These are phyloP conservation scores for Psephotus haematonotus DNA, from an alignment of 2,113 vertebrate species.

Conservation along the genomic window DNA sequence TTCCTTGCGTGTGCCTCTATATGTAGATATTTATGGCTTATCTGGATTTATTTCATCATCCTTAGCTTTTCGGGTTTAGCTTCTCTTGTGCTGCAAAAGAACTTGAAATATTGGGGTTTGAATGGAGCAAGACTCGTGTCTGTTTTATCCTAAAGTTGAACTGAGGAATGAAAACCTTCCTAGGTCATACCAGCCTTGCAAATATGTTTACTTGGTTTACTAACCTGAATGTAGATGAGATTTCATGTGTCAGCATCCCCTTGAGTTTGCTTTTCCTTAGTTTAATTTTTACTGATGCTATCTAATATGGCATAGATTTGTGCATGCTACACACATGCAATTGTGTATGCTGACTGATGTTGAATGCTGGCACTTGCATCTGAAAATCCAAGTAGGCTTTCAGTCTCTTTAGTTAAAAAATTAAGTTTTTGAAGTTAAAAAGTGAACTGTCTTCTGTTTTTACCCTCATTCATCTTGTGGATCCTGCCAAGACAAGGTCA, in stretches of 20 bases:
- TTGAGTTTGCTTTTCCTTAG: neutral
- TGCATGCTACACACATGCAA: neutral
- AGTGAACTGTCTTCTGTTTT: neutral
- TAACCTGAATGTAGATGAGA: neutral
- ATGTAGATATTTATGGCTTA: neutral
- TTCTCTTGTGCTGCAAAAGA: neutral
- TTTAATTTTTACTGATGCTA: neutral
- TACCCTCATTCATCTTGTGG: neutral
- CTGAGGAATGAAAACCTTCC: neutral
- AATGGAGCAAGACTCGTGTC: neutral
- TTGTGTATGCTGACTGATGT: neutral
- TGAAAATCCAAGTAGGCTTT: neutral
- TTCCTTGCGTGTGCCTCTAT: slow-evolving; percentile 16
- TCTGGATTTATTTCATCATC: neutral
- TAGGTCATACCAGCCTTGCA: neutral
- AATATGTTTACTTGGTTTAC: neutral
- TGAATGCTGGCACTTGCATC: neutral
- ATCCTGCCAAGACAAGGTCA: neutral
- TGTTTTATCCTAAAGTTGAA: slow-evolving; percentile 19
- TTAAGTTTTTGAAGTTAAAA: neutral
- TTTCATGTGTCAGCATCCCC: neutral
- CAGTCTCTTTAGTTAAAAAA: neutral
- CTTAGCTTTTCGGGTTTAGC: neutral
- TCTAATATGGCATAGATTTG: neutral
- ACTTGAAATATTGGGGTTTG: neutral